Base-by-base conservation (phyloP, 2,888 invertebrate species). In the Prenolepis imparis region DNA sequence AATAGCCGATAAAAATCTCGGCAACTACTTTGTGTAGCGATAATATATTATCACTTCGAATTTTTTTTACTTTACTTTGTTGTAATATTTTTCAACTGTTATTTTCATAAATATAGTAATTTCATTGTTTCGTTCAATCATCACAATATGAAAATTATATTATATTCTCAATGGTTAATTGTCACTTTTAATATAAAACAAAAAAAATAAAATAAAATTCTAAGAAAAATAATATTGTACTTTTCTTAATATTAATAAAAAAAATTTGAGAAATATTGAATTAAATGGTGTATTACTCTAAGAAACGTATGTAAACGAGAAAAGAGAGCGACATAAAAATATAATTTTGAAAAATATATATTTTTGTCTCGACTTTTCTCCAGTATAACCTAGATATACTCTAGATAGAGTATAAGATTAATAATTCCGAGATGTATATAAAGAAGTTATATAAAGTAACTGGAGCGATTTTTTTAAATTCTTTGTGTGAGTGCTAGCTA, bases 1-100 rank as follows among this genome's bases (percentile, higher is more conserved):
- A 28, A 85, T 73, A 70, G 80, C 73, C 41, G 72, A 74, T 68
- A 61, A 77, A 63, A 63, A 80, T 81, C 81, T 82, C 64, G 64
- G 24, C 81, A 63, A 72, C 61, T 70, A 18, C 8, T 55, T 55
- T 52, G 36, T 70, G 11, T 5, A 36, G 6, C 36, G 5, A 36
- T 36, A 57, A 0, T 1, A 73, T 63, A n/a, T 8, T 52, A 52
- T 52, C 15, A 15, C 12, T 61, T 32, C 1, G 1, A 41, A 12
- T 44, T 61, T 41, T 32, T 8, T 44, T 32, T 44, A 28, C 3
- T 4, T 61, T 44, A 63, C 1, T 36, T 48, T 18, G 12, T 59
- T 39, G 18, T 63, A 48, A 36, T 24, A 64, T 48, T 44, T 63
- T 74, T 3, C 36, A 32, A 61, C 15, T n/a, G n/a, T n/a, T n/a